phyloP scores from a whole-genome alignment of 2,888 invertebrate genomes.

The Chloroclystis v-ata region DNA sequence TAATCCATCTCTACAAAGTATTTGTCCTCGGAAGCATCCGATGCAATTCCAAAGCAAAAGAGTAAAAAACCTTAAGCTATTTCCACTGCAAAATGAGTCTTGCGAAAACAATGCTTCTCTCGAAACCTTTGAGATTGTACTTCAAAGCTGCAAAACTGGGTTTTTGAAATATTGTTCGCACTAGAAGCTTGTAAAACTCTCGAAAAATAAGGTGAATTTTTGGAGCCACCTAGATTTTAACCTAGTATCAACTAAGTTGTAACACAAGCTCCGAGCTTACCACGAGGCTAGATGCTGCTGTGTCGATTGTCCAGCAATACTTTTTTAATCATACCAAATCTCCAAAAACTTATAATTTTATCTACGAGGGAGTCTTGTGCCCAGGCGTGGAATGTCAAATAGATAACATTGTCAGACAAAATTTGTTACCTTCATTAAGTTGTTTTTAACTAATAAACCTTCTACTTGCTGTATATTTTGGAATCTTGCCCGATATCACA shows the following conservation, averaged over 20 bases:
- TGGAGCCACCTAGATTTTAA: not conserved
- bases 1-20: not conserved
- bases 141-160: conserved; percentile 45
- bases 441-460: not conserved
- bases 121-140: conserved; percentile 40
- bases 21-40: conserved; percentile 26
- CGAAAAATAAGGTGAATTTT: not conserved
- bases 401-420: not conserved
- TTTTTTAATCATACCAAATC: no score
- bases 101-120: conserved; percentile 41
- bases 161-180: conserved; percentile 47
- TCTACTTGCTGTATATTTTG: conserved; percentile 5
- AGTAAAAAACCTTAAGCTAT: conserved; percentile 44
- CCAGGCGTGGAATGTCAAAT: not conserved
- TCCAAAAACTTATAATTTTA: no score
- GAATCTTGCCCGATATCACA: conserved; percentile 13
- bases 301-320: no score
- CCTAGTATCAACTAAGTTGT: no score
- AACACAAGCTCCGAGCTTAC: no score
- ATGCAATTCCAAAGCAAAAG: conserved; percentile 35
- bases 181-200: not conserved
- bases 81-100: conserved; percentile 46
- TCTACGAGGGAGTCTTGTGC: no score
- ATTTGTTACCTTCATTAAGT: no score
- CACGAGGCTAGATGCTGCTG: no score